Percentiles rank a stretch among this genome's conserved stretches.
phyloP scores from a whole-genome alignment of 2,113 vertebrate species.

The Isurus oxyrinchus region DNA sequence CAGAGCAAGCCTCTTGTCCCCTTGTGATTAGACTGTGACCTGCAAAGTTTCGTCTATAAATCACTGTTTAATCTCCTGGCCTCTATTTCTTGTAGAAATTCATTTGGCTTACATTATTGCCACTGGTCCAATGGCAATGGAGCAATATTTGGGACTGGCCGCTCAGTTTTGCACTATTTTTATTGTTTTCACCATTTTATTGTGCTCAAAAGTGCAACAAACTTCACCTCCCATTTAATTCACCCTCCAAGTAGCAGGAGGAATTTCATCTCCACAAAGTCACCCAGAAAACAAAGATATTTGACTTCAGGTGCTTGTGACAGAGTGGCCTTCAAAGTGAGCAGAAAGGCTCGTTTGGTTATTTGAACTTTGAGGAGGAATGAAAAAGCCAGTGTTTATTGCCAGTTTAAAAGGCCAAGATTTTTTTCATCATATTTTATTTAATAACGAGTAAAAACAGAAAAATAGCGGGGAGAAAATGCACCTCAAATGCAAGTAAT shows the following conservation, averaged over 20 bases:
- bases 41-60: neutral
- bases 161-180: neutral
- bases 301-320: neutral
- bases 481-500: too few species aligned
- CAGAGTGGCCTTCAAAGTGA: too few species aligned
- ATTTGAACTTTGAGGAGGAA: too few species aligned
- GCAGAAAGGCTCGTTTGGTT: too few species aligned
- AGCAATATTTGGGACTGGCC: neutral
- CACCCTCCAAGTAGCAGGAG: neutral
- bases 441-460: too few species aligned
- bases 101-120: neutral
- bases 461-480: too few species aligned
- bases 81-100: neutral
- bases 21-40: neutral
- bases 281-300: neutral
- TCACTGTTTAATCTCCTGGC: neutral
- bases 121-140: too few species aligned
- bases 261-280: neutral
- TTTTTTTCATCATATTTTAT: too few species aligned
- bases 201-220: neutral
- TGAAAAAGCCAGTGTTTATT: too few species aligned
- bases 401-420: too few species aligned
- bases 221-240: neutral
- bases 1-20: neutral
- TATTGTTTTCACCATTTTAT: neutral